phyloP scores from a whole-genome alignment of 2,797 vertebrate species.

The Enoplosus armatus region DNA sequence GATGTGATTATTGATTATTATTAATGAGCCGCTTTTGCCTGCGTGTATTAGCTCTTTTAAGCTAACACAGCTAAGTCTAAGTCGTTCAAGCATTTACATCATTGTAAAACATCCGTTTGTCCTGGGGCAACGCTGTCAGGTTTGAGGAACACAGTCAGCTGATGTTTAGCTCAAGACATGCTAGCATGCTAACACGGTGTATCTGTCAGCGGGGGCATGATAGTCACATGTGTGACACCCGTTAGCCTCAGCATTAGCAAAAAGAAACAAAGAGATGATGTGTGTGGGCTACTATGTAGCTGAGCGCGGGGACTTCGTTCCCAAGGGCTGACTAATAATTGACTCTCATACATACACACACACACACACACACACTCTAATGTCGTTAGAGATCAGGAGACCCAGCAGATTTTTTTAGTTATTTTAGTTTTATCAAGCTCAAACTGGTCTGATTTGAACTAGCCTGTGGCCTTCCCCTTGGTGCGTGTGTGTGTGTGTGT shows the following conservation, averaged over 20 bases:
- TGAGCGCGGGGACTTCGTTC: slow-evolving; percentile 12
- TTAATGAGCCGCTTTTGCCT: no score
- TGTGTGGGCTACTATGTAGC: neutral
- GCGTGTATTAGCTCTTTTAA: neutral
- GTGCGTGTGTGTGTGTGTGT: slow-evolving; percentile 24
- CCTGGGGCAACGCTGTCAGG: no score
- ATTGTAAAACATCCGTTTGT: neutral
- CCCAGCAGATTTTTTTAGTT: slow-evolving; percentile 44
- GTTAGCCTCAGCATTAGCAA: neutral
- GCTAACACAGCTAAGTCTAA: neutral
- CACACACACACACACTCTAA: slow-evolving; percentile 25
- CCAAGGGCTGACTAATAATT: slow-evolving; percentile 11
- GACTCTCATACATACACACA: slow-evolving; percentile 13
- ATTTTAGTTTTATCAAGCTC: slow-evolving; percentile 20
- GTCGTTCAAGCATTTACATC: neutral
- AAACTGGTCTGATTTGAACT: slow-evolving; percentile 30
- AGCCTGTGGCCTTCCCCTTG: slow-evolving; percentile 16
- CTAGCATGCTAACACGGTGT: slow-evolving; percentile 4
- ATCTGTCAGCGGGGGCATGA: slow-evolving; percentile 6
- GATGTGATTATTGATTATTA: neutral
- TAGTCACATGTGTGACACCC: slow-evolving; percentile 22
- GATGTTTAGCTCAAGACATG: neutral
- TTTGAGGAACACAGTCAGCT: no score
- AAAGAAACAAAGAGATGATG: slow-evolving; percentile 7
- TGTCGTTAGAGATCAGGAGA: slow-evolving; percentile 45